A percentile compares a stretch with the other conserved stretches of the same genome.
Conservation (phyloP, 1,140 invertebrate genomes). For the Glossosoma conforme region DNA sequence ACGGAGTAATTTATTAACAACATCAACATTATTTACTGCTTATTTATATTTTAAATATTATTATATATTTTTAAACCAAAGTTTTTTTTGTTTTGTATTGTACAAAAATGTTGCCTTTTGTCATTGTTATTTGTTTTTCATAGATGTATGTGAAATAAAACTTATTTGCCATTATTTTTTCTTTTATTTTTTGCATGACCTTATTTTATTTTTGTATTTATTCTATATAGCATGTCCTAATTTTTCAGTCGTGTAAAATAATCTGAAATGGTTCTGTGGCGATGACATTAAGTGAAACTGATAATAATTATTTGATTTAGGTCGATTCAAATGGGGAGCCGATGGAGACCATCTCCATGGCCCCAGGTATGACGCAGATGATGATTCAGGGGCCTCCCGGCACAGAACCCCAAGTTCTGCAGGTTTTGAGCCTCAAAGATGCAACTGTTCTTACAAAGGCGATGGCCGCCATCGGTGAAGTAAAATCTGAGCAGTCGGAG, state of each 20-base stretch:
- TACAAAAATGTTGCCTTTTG: constrained; percentile 19
- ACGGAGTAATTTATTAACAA: too few relatives aligned
- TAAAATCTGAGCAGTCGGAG: constrained; percentile 29
- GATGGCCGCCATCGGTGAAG: constrained; percentile 47
- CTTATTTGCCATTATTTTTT: constrained; percentile 21
- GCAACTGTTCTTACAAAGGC: constrained; percentile 73
- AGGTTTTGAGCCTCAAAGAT: constrained; percentile 78
- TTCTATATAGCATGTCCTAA: not conserved
- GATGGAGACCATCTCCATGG: constrained; percentile 64
- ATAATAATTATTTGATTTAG: constrained; percentile 36
- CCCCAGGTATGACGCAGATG: constrained; percentile 70
- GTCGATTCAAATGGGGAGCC: constrained; percentile 63
- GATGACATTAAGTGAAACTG: too few relatives aligned
- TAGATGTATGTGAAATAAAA: constrained; percentile 20
- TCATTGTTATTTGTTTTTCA: constrained; percentile 23
- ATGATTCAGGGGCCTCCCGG: constrained; percentile 68
- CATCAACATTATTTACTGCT: too few relatives aligned
- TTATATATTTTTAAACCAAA: constrained; percentile 16
- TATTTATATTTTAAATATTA: too few relatives aligned
- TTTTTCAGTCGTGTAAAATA: constrained; percentile 27
- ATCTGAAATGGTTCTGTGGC: too few relatives aligned
- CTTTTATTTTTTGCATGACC: constrained; percentile 16
- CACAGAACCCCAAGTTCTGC: constrained; percentile 69
- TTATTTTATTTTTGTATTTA: not conserved
- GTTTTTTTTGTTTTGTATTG: constrained; percentile 16